A percentile compares a stretch with the other conserved stretches of the same genome.
Conservation (phyloP, 2,797 vertebrate genomes). For the Periparus ater region DNA sequence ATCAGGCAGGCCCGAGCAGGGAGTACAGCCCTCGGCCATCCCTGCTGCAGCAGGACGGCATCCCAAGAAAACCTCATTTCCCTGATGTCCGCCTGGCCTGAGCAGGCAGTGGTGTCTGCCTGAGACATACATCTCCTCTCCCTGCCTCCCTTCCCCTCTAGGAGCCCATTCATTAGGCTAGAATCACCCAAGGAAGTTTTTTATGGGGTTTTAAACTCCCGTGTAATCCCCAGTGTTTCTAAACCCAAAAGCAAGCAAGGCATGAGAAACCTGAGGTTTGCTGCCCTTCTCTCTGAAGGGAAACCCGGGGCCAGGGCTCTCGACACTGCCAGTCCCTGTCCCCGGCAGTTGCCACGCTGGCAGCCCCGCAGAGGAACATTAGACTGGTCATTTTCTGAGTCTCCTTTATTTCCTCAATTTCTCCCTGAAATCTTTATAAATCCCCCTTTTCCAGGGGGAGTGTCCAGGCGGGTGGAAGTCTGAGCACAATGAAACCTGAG, state of each 20-base stretch:
- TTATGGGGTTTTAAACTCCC: not conserved
- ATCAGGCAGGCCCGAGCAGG: not conserved
- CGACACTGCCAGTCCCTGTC: not conserved
- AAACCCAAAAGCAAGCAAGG: not conserved
- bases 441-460: conserved; percentile 66
- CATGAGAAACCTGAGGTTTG: not conserved
- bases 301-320: not conserved
- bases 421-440: conserved; percentile 71
- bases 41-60: not conserved
- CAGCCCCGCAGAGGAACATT: conserved; percentile 44
- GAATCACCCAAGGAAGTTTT: not conserved
- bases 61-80: accelerated
- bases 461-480: conserved; percentile 82
- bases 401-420: conserved; percentile 72
- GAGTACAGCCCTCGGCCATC: not conserved
- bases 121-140: not conserved
- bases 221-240: not conserved
- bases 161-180: not conserved
- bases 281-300: not conserved
- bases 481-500: conserved; percentile 90
- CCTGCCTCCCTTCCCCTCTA: not conserved
- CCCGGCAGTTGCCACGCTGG: conserved; percentile 11
- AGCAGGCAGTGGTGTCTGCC: not conserved
- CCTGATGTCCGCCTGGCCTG: not conserved
- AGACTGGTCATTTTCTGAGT: conserved; percentile 48